Evolutionary conservation across 1,140 invertebrate genomes (phyloP).

Genomic region (Orius insidiosus): DNA sequence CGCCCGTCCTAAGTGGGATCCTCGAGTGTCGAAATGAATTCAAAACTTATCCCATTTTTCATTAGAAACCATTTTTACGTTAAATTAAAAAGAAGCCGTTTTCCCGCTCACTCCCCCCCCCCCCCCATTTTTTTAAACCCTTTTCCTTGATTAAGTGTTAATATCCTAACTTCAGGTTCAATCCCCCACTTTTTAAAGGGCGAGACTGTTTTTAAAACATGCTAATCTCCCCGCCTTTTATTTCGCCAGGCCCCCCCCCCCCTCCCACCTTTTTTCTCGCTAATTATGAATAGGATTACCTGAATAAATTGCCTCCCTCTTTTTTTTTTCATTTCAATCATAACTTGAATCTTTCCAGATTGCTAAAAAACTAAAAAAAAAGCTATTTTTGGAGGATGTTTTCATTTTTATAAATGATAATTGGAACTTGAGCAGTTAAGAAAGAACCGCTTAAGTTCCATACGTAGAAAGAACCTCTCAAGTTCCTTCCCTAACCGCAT

Average conservation of each 20-base stretch:
- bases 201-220: conserved; percentile 1
- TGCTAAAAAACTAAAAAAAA: no score
- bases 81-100: conserved; percentile 9
- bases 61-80: conserved; percentile 5
- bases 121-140: background rate
- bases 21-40: background rate
- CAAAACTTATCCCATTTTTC: conserved; percentile 6
- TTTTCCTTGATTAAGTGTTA: conserved; percentile 4
- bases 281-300: background rate
- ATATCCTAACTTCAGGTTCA: background rate
- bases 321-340: no score
- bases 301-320: conserved; percentile 7
- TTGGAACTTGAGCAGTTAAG: no score
- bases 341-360: no score
- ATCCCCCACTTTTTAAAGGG: background rate
- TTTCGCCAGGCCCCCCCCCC: background rate
- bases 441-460: no score
- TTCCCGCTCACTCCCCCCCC: background rate
- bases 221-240: conserved; percentile 1
- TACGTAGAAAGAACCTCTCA: no score
- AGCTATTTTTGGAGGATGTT: no score
- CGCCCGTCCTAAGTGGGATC: background rate
- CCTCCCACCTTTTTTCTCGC: background rate
- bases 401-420: no score
- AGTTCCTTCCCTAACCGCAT: no score